Percentiles rank a stretch among this genome's conserved stretches.
Evolutionary conservation across 2,113 vertebrate species (phyloP).

Genomic region (Cromileptes altivelis): DNA sequence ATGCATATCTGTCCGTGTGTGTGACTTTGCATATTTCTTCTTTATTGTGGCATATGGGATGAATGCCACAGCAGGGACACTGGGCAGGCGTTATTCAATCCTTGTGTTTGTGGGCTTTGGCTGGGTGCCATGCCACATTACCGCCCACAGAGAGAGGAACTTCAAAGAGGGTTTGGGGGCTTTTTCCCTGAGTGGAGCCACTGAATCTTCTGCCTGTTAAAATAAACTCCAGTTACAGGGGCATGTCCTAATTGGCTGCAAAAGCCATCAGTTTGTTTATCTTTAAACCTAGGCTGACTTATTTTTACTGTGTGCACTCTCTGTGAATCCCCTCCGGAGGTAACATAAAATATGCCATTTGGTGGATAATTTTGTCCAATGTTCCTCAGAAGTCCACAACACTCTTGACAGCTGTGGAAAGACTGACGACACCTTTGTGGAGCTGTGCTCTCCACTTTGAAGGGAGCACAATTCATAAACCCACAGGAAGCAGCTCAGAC

Average conservation of each 20-base stretch:
- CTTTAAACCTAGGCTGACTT: conserved; percentile 59
- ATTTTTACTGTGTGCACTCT: conserved; percentile 45
- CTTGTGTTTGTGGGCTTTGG: conserved; percentile 75
- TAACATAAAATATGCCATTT: conserved; percentile 59
- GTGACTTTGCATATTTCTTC: conserved; percentile 46
- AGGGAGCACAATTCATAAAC: background rate
- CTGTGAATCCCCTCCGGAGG: conserved; percentile 47
- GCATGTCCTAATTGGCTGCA: conserved; percentile 69
- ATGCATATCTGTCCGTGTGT: conserved; percentile 31
- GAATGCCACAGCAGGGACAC: conserved; percentile 64
- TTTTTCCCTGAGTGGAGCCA: conserved; percentile 61
- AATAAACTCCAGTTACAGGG: conserved; percentile 67
- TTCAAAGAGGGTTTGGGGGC: conserved; percentile 70
- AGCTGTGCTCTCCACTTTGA: conserved; percentile 1
- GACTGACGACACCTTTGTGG: conserved; percentile 35
- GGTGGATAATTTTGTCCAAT: conserved; percentile 52
- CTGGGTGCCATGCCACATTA: conserved; percentile 68
- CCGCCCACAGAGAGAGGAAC: conserved; percentile 71
- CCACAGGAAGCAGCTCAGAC: background rate
- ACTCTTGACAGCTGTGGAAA: conserved; percentile 50
- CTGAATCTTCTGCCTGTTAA: conserved; percentile 71
- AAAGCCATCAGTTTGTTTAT: conserved; percentile 69
- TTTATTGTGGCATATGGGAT: conserved; percentile 48
- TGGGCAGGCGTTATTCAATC: conserved; percentile 71
- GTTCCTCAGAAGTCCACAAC: conserved; percentile 26